Base-by-base conservation (phyloP, 2,888 invertebrate genomes). In the Liposcelis brunnea region DNA sequence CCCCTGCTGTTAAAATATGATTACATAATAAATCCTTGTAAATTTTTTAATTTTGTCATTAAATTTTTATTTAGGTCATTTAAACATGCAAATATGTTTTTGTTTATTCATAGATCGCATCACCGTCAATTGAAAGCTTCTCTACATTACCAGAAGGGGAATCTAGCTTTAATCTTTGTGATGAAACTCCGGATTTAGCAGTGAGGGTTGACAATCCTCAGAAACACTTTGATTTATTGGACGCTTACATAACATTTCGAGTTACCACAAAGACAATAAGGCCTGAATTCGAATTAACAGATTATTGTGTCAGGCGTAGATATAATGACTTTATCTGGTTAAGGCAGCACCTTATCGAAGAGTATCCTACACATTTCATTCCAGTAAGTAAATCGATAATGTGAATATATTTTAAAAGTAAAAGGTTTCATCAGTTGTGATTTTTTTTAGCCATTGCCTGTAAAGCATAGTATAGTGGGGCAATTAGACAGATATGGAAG, bases 321-420 rank as follows among this genome's bases (percentile, higher is more conserved):
- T 80, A 80, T 59, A 80, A 77, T 62, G 80, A 80, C 59, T 80
- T 80, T 56, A 64, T 75, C 44, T 80, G 79, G 79, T 58, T 80
- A 32, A 61, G 76, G 48, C 74, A 75, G 51, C 72, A 72, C 54
- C 60, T 79, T 46, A 67, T 75, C 35, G 75, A 75, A 52, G 64
- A 63, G n/a, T 74, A 77, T 60, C 74, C 75, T 2, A 74, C 75
- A 47, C 75, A 74, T 54, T 69, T 80, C 48, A 69, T 79, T 50
- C 78, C 80, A 40, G 79, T 79, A 64, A 67, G 69, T 60, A n/a
- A n/a, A n/a, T n/a, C n/a, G n/a, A n/a, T n/a, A n/a, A n/a, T n/a
- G n/a, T n/a, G n/a, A n/a, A n/a, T 35, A 26, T 48, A 14, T 16
- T 49, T 19, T 45, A 40, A 26, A 26, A 26, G 8, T 6, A 26